Conservation (phyloP, 2,113 vertebrate genomes). For the Nansenia antarctica region DNA sequence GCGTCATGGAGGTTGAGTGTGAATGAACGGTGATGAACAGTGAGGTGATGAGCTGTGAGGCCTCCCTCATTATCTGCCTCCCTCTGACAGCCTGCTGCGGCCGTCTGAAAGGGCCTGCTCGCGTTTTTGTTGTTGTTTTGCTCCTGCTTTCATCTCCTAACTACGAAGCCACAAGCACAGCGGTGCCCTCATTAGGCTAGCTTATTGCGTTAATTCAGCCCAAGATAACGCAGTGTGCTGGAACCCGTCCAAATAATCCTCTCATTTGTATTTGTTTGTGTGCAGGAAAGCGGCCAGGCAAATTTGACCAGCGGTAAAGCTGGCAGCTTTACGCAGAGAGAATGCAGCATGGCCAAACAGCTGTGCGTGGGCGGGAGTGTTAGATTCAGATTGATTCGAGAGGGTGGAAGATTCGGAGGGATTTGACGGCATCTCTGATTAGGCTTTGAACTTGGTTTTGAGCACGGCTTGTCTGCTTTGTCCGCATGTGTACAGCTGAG, state of each 20-base stretch:
- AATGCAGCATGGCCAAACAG: background rate
- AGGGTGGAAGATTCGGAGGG: background rate
- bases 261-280: constrained; percentile 35
- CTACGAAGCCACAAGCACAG: constrained; percentile 51
- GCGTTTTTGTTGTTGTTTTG: constrained; percentile 50
- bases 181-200: constrained; percentile 63
- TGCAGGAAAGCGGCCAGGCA: constrained; percentile 36
- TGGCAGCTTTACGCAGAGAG: background rate
- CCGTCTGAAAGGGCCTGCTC: too few species aligned
- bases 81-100: constrained; percentile 41
- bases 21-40: too few species aligned
- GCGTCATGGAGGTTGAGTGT: too few species aligned
- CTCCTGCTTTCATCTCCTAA: constrained; percentile 66
- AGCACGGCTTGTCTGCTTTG: too few species aligned
- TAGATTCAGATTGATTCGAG: background rate
- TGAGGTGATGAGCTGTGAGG: too few species aligned
- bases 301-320: constrained; percentile 19
- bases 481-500: too few species aligned
- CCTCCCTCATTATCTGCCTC: constrained; percentile 63
- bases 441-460: too few species aligned
- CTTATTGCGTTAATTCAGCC: constrained; percentile 57
- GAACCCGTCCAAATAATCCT: constrained; percentile 50
- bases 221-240: constrained; percentile 46
- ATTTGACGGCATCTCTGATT: background rate
- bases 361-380: background rate